Percentiles rank a stretch among this genome's conserved stretches.
Conservation (phyloP, 2,113 vertebrate genomes). For the Malaclemys terrapin region DNA sequence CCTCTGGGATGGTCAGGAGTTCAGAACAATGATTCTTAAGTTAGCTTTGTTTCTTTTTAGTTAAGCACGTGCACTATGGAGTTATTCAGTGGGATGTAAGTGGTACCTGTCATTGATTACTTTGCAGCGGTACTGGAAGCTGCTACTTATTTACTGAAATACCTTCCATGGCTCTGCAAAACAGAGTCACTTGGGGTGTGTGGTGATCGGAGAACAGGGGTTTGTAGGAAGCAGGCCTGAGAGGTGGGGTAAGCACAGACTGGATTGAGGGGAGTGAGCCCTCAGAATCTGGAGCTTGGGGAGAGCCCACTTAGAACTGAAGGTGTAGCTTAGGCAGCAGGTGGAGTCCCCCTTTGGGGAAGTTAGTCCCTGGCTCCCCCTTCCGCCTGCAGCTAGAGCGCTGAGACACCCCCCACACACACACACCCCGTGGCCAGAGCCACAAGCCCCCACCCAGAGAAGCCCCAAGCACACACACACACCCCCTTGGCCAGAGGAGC, state of each 20-base stretch:
- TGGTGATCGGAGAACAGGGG: neutral
- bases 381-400: too few species aligned
- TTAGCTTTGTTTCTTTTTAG: conserved; percentile 56
- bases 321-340: neutral
- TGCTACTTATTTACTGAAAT: neutral
- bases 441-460: too few species aligned
- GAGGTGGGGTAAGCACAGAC: neutral
- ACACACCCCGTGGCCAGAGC: too few species aligned
- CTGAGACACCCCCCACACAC: too few species aligned
- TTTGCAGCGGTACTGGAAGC: conserved; percentile 22
- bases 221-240: neutral
- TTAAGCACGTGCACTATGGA: conserved; percentile 69
- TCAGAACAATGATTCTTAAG: conserved; percentile 63
- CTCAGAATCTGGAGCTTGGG: neutral
- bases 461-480: too few species aligned
- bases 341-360: too few species aligned
- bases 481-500: too few species aligned
- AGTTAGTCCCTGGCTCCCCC: too few species aligned
- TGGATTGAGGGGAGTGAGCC: neutral
- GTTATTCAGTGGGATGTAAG: conserved; percentile 22
- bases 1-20: conserved; percentile 53
- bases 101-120: conserved; percentile 2
- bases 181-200: conserved; percentile 12
- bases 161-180: conserved; percentile 32
- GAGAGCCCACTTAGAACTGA: neutral